Conservation (phyloP, 2,113 vertebrate genomes). For the Pedetes capensis region DNA sequence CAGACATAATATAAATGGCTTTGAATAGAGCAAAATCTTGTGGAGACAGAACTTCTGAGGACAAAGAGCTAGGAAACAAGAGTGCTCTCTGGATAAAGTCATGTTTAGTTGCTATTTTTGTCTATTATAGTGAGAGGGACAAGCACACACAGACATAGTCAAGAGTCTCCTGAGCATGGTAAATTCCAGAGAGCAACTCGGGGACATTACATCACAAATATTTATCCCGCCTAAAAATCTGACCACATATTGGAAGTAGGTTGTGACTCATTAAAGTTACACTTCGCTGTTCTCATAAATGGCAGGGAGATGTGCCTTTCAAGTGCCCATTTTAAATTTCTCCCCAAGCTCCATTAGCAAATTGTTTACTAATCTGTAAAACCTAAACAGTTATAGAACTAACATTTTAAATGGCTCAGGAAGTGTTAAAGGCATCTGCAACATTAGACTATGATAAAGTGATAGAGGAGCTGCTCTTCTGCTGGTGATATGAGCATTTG, state of each 20-base stretch:
- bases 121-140: neutral
- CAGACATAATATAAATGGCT: neutral
- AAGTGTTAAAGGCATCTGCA: neutral
- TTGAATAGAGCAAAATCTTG: neutral
- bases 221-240: neutral
- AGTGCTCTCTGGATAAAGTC: neutral
- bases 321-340: neutral
- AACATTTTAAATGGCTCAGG: neutral
- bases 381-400: neutral
- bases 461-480: neutral
- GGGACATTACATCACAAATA: neutral
- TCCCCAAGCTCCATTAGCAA: neutral
- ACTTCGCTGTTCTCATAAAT: neutral
- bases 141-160: neutral
- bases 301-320: neutral
- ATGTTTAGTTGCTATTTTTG: neutral
- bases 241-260: neutral
- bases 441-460: too few species aligned
- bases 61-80: constrained; percentile 14
- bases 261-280: neutral
- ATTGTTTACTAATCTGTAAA: neutral
- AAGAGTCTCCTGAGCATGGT: neutral
- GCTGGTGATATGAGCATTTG: neutral
- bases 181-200: neutral
- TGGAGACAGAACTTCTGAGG: neutral